Evolutionary conservation across 2,888 invertebrate genomes (phyloP), one percentile per base, ranked within the genome.

Genomic region (Calameuta idolon): DNA sequence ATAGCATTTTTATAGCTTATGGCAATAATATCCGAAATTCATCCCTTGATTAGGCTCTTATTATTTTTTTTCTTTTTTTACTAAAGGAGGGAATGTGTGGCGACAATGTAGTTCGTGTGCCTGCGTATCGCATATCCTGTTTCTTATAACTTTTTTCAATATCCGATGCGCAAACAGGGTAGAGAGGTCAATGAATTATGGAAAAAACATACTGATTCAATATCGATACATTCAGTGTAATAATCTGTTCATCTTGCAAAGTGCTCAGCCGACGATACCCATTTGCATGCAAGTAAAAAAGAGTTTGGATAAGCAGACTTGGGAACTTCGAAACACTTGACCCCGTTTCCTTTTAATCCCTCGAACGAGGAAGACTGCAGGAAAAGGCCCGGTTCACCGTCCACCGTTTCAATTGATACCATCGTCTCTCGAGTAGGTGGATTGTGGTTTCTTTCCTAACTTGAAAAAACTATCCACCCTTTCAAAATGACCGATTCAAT

Each of bases 401-500:
- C 33, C 71, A 15, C 23, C 71, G 71, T 71, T 71, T 71, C 71
- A 34, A 71, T 31, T 71, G 33, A 34, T 11, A 71, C 12, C 1
- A 34, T 31, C 34, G 33, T 71, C 12, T 33, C 71, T 71, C 9
- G 71, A 12, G 71, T 23, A 12, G 12, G 12, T 33, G 4, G 15
- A 34, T 71, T 55, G 55, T 55, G 55, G 23, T 15, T 55, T n/a
- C n/a, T n/a, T 55, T 55, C 2, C 55, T 23, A 23, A 15, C 9
- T 23, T 55, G 23, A 23, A 15, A 55, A 55, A 55, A 55, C 55
- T 23, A 71, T 71, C 12, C 71, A 34, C 71, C 33, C 77, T 77
- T 74, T 74, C 76, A 79, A 82, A 85, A 83, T 85, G 84, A 85
- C 81, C 81, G 79, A 81, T 79, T 81, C 82, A 84, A 83, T 85